phyloP scores from a whole-genome alignment of 2,113 vertebrate species.

The Gobio gobio region DNA sequence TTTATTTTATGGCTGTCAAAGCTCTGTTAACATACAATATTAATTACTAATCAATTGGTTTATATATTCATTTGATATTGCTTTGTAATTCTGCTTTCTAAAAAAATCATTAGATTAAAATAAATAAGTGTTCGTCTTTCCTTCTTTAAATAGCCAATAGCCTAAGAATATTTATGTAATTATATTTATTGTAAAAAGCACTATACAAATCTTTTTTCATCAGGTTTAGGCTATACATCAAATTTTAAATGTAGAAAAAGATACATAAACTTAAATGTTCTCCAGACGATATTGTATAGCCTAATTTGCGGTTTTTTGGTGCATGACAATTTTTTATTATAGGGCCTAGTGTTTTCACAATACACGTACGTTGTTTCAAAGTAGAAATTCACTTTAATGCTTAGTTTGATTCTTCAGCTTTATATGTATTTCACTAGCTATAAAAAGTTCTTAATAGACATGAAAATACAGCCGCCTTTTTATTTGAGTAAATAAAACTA shows the following conservation, averaged over 20 bases:
- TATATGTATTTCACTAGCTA: neutral
- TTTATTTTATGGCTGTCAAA: neutral
- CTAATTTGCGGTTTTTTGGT: too few relatives aligned
- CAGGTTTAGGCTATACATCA: neutral
- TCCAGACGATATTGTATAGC: neutral
- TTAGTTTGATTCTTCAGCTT: too few relatives aligned
- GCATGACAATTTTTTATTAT: too few relatives aligned
- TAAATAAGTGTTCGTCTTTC: neutral
- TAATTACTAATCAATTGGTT: neutral
- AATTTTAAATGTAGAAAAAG: neutral
- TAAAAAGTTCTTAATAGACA: neutral
- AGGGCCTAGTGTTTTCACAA: too few relatives aligned
- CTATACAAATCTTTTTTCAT: neutral
- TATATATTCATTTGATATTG: neutral
- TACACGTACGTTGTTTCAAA: too few relatives aligned
- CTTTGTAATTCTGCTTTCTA: neutral
- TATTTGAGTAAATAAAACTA: neutral
- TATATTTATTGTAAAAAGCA: neutral
- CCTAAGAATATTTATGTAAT: neutral
- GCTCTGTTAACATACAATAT: neutral
- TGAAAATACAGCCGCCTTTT: neutral
- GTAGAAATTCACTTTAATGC: too few relatives aligned
- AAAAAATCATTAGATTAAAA: neutral
- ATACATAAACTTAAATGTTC: neutral
- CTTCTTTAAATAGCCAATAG: neutral